Percentiles rank a stretch among this genome's conserved stretches.
Evolutionary conservation across 2,888 invertebrate genomes (phyloP).

Genomic region (Malthinus flaveolus): DNA sequence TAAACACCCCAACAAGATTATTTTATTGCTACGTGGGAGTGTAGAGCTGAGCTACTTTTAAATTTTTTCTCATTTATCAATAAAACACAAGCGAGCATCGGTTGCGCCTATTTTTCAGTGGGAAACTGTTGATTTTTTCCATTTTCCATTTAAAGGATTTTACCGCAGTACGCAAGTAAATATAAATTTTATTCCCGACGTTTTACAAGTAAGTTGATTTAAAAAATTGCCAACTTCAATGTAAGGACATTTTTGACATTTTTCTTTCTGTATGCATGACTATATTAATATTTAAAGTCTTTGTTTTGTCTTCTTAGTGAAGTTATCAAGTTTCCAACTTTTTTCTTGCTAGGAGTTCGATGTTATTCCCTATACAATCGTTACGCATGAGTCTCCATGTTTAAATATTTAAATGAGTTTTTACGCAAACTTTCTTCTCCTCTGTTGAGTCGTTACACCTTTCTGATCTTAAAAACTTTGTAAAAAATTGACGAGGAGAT

Average conservation of each 20-base stretch:
- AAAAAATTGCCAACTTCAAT: slow-evolving; percentile 21
- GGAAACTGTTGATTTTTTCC: no score
- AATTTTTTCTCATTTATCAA: no score
- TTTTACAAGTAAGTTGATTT: slow-evolving; percentile 13
- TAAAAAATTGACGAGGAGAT: slow-evolving; percentile 15
- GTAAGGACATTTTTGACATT: slow-evolving; percentile 20
- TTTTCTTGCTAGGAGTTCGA: slow-evolving; percentile 21
- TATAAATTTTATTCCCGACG: slow-evolving; percentile 1
- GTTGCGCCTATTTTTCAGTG: no score
- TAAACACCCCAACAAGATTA: no score
- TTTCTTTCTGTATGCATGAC: slow-evolving; percentile 42
- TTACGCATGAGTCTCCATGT: slow-evolving; percentile 51
- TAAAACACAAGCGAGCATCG: no score
- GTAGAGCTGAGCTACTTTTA: no score
- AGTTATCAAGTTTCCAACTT: slow-evolving; percentile 24
- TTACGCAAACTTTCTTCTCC: slow-evolving; percentile 26
- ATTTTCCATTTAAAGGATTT: no score
- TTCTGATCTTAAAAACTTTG: slow-evolving; percentile 23
- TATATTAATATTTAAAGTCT: slow-evolving; percentile 42
- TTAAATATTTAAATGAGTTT: slow-evolving; percentile 51
- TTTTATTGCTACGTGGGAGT: no score
- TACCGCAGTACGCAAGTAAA: no score
- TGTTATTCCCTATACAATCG: slow-evolving; percentile 49
- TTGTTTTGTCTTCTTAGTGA: slow-evolving; percentile 34
- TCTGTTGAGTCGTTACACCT: slow-evolving; percentile 17